phyloP scores from a whole-genome alignment of 2,888 invertebrate genomes.

The Tenthredo distinguenda region DNA sequence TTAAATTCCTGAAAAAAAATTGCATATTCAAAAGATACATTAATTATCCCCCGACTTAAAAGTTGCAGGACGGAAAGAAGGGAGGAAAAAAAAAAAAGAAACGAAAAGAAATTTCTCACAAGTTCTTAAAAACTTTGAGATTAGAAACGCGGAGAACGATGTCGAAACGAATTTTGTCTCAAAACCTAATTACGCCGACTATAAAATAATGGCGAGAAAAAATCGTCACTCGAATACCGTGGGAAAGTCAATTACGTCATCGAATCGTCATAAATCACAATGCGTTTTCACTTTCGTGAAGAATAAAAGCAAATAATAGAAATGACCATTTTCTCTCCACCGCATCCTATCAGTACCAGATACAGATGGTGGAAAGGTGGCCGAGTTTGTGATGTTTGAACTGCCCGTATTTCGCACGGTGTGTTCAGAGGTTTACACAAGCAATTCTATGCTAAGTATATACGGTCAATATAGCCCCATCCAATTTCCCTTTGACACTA shows the following conservation, averaged over 20 bases:
- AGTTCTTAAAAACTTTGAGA: not conserved
- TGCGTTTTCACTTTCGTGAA: not conserved
- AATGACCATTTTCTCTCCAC: not conserved
- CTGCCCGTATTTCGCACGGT: not conserved
- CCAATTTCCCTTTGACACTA: conserved; percentile 43
- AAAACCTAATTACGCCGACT: not conserved
- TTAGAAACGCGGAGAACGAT: not conserved
- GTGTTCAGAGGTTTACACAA: conserved; percentile 7
- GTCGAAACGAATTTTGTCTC: not conserved
- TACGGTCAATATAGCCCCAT: conserved; percentile 19
- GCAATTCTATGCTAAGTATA: conserved; percentile 26
- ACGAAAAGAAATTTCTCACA: not conserved
- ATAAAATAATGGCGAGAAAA: not conserved
- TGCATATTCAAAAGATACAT: conserved; percentile 34
- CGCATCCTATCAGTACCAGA: no score
- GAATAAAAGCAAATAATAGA: not conserved
- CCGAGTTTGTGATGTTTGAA: not conserved
- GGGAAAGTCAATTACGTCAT: not conserved
- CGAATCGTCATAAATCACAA: not conserved
- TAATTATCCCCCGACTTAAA: conserved; percentile 11
- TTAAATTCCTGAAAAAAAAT: not conserved
- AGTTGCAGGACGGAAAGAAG: not conserved
- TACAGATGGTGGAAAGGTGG: not conserved
- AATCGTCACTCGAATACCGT: not conserved
- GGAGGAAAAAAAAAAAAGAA: not conserved